phyloP scores from a whole-genome alignment of 2,113 vertebrate genomes.

The Periophthalmodon schlosseri region DNA sequence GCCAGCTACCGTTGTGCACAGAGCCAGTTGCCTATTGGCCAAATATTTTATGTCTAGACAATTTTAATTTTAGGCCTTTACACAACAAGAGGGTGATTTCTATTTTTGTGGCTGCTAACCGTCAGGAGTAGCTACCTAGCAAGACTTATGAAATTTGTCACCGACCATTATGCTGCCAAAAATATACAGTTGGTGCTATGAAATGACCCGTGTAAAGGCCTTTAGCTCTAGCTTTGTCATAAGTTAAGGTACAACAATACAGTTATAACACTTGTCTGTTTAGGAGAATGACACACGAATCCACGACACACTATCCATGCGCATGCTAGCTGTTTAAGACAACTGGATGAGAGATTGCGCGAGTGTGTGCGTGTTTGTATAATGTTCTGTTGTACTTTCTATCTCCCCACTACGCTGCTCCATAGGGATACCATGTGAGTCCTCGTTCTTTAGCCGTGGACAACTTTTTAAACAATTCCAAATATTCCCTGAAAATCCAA shows the following conservation, averaged over 20 bases:
- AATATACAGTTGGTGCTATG: neutral
- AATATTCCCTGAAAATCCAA: constrained; percentile 34
- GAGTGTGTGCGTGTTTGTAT: constrained; percentile 70
- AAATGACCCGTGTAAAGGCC: neutral
- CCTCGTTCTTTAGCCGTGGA: constrained; percentile 77
- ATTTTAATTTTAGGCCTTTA: neutral
- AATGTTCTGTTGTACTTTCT: constrained; percentile 84
- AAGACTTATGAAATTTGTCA: too few relatives aligned
- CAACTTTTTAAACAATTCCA: constrained; percentile 26
- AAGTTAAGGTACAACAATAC: neutral
- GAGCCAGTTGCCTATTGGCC: neutral
- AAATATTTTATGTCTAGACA: neutral
- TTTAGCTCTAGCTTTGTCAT: neutral
- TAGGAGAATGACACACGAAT: neutral
- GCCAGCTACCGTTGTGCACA: neutral
- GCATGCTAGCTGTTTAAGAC: constrained; percentile 54
- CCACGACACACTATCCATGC: constrained; percentile 34
- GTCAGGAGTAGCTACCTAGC: too few relatives aligned
- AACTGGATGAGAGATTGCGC: constrained; percentile 35
- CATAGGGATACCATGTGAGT: constrained; percentile 95
- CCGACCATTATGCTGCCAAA: neutral
- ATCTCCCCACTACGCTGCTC: constrained; percentile 88
- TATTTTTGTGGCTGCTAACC: neutral
- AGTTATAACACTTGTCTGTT: neutral
- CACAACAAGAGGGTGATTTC: neutral